phyloP scores from a whole-genome alignment of 2,113 vertebrate species.

The Halcyon malimbica region DNA sequence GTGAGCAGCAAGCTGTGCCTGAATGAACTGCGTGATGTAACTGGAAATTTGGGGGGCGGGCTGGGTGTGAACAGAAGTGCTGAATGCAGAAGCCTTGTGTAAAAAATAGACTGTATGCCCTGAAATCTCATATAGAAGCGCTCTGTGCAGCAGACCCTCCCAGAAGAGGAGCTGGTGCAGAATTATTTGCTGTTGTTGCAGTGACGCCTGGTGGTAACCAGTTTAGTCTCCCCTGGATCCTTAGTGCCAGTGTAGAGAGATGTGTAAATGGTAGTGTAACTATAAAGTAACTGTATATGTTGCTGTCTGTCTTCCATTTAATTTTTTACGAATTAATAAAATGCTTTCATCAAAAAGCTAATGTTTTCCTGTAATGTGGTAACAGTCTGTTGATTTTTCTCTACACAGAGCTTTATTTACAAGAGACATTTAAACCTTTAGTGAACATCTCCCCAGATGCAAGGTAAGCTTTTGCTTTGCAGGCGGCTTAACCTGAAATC shows the following conservation, averaged over 20 bases:
- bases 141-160: not conserved
- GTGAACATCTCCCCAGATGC: constrained; percentile 97
- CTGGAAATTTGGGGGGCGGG: rapidly evolving
- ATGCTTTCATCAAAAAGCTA: not conserved
- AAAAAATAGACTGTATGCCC: rapidly evolving
- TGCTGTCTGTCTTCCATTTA: not conserved
- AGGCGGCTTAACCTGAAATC: not conserved
- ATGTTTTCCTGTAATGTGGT: not conserved
- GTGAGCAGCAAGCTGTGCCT: not conserved
- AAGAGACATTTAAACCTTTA: constrained; percentile 98
- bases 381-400: constrained; percentile 52
- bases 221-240: not conserved
- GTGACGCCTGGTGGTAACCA: constrained; percentile 45
- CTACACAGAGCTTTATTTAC: constrained; percentile 93
- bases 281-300: not conserved
- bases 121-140: rapidly evolving
- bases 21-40: rapidly evolving
- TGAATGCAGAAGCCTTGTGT: not conserved
- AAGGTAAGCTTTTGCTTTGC: constrained; percentile 81
- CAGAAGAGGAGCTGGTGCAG: not conserved
- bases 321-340: not conserved
- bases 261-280: not conserved
- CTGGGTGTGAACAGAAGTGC: not conserved
- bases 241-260: not conserved
- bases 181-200: not conserved